Percentiles rank a stretch among this genome's conserved stretches.
Conservation (phyloP, 2,888 invertebrate genomes). For the Lasius fuliginosus region DNA sequence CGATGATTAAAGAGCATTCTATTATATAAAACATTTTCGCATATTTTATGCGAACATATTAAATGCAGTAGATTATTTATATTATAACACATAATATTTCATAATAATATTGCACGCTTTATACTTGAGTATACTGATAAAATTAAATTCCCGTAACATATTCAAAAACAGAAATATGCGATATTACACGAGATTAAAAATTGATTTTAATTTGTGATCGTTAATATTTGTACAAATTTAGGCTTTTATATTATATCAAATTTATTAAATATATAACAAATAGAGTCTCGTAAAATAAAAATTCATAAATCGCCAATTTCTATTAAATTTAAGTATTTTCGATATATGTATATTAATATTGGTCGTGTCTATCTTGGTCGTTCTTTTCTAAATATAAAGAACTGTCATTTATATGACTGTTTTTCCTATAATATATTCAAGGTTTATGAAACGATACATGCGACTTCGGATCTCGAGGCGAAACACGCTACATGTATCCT, state of each 20-base stretch:
- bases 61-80: slow-evolving; percentile 29
- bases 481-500: background rate
- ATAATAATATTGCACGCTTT: slow-evolving; percentile 20
- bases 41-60: slow-evolving; percentile 3
- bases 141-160: slow-evolving; percentile 5
- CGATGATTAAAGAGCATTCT: background rate
- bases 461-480: background rate
- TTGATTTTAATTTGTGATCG: slow-evolving; percentile 16
- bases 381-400: background rate
- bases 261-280: background rate
- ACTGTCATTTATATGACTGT: background rate
- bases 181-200: slow-evolving; percentile 26
- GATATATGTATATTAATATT: slow-evolving; percentile 2
- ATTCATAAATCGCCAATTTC: background rate
- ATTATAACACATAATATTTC: slow-evolving; percentile 8
- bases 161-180: slow-evolving; percentile 12
- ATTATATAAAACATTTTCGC: slow-evolving; percentile 8
- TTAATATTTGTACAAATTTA: slow-evolving; percentile 35
- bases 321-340: background rate
- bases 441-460: background rate
- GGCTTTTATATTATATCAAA: background rate
- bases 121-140: slow-evolving; percentile 9
- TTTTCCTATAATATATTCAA: background rate
- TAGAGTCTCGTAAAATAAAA: background rate
- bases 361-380: background rate